Conservation (phyloP, 2,888 invertebrate species). For the Meganola albula region DNA sequence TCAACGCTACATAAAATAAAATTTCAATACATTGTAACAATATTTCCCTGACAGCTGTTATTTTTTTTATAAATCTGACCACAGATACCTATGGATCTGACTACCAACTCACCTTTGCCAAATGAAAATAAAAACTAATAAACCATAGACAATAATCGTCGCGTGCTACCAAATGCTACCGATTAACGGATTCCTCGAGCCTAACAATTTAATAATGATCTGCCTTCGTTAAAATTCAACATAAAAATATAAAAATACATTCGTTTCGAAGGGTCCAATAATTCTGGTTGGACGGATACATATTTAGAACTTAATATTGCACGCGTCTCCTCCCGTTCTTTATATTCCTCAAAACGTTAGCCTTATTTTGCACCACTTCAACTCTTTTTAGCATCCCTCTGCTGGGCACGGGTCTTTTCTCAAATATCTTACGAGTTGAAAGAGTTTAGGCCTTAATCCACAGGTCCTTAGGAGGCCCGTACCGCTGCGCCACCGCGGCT, state of each 20-base stretch:
- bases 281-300: background rate
- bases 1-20: background rate
- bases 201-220: slow-evolving; percentile 14
- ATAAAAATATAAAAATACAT: background rate
- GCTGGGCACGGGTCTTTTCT: no score
- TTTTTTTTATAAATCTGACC: slow-evolving; percentile 15
- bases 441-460: no score
- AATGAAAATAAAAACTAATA: slow-evolving; percentile 25
- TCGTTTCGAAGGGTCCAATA: background rate
- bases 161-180: slow-evolving; percentile 52
- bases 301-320: background rate
- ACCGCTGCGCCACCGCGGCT: no score
- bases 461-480: no score
- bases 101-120: slow-evolving; percentile 23
- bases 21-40: background rate
- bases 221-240: background rate
- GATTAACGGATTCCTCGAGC: slow-evolving; percentile 56
- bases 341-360: no score
- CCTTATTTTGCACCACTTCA: no score
- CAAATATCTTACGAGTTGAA: no score
- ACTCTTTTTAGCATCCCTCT: no score
- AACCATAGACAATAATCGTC: slow-evolving; percentile 31
- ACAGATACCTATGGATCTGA: no score
- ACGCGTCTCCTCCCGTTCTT: no score
- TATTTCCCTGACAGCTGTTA: background rate